phyloP scores from a whole-genome alignment of 2,797 vertebrate species.

The Botia kubotai region DNA sequence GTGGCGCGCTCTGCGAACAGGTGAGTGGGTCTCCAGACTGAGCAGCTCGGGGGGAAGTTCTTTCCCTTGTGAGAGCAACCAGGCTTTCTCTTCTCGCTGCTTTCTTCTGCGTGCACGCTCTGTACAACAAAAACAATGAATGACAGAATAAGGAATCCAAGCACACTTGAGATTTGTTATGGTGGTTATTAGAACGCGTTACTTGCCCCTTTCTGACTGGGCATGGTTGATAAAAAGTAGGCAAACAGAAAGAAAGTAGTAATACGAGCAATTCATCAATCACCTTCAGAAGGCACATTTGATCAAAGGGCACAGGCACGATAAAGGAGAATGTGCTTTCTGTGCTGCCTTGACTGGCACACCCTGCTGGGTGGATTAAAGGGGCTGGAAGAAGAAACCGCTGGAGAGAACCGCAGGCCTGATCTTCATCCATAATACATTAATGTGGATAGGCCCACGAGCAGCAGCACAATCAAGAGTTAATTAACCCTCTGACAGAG shows the following conservation, averaged over 20 bases:
- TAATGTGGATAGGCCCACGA: constrained; percentile 72
- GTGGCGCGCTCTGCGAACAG: constrained; percentile 80
- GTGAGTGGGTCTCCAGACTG: constrained; percentile 89
- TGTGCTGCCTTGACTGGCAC: constrained; percentile 67
- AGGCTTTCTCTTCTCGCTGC: constrained; percentile 92
- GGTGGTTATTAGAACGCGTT: constrained; percentile 55
- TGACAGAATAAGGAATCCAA: constrained; percentile 29
- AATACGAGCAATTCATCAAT: constrained; percentile 61
- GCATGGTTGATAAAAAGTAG: constrained; percentile 59
- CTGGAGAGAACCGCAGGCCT: constrained; percentile 67
- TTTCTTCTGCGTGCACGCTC: constrained; percentile 93
- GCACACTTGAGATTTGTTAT: constrained; percentile 20
- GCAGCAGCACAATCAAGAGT: constrained; percentile 76
- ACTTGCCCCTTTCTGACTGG: constrained; percentile 25
- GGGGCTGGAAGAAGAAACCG: constrained; percentile 68
- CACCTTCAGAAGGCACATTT: constrained; percentile 65
- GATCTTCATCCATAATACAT: constrained; percentile 79
- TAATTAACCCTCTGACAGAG: constrained; percentile 78
- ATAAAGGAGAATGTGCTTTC: constrained; percentile 67
- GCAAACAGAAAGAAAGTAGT: constrained; percentile 54
- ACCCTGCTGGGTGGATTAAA: constrained; percentile 75
- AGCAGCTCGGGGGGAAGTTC: constrained; percentile 91
- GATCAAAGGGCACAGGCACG: constrained; percentile 74
- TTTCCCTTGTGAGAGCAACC: constrained; percentile 93
- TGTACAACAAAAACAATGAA: constrained; percentile 59